Evolutionary conservation across 2,113 vertebrate species (phyloP), one percentile per base, ranked within the genome.

Genomic region (Ageneiosus marmoratus): DNA sequence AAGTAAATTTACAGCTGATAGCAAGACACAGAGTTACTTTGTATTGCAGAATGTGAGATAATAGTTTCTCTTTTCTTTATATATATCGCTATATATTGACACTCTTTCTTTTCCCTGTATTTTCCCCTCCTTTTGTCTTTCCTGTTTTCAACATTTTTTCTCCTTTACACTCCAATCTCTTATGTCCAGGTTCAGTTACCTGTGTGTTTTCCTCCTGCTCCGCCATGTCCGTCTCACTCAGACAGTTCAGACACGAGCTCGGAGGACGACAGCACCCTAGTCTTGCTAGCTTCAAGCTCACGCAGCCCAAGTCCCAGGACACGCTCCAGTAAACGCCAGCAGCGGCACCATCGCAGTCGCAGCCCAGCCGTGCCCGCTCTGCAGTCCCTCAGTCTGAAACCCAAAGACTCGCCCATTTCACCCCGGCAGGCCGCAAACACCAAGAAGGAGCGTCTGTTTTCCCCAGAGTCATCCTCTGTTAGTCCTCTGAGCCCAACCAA

Each of bases 261-360:
- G 0, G 97, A 98, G 62, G 97, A 99, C 3, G 95, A 98, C 94
- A 99, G 98, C 94, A 99, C 97, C 0, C 89, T 99, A 81, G 97
- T 97, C 55, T 93, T 99, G 62, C 92, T 99, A 15, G 94, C 94
- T 5, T 94, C 96, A 48, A 95, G 93, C 87, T 98, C 98, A 77
- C 96, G 97, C 48, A 99, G 98, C 88, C 97, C 98, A 8, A 99
- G 98, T 81, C 98, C 98, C 5, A 94, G 94, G 88, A 97, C 95
- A 85, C 91, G 91, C 88, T 93, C 95, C 63, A 89, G 86, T 20
- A 93, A 89, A 18, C 91, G 91, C 55, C 95, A 94, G 86, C 91
- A 94, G 41, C 84, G 63, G 88, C 95, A 96, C 62, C 92, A 90
- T 8, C 92, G 93, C 8, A 98, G 97, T 88, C 92, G 91, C 69